A percentile compares a stretch with the other conserved stretches of the same genome.
Conservation (phyloP, 2,888 invertebrate genomes). For the Ennomos fuscantarius region DNA sequence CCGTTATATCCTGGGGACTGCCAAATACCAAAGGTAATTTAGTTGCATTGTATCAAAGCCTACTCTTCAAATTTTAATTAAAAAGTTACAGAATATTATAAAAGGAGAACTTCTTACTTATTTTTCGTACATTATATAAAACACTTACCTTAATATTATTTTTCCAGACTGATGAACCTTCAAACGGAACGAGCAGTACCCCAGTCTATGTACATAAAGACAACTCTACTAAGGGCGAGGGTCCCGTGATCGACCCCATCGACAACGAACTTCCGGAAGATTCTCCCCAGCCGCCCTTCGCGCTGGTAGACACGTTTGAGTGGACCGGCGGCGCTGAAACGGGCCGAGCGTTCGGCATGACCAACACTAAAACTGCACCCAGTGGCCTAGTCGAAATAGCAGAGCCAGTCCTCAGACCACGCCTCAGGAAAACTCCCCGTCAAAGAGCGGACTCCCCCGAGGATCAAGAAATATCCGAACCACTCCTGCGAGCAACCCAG, state of each 20-base stretch:
- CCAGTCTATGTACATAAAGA: conserved; percentile 52
- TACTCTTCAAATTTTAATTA: no score
- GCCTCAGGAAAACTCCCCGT: conserved; percentile 83
- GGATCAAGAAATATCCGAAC: conserved; percentile 87
- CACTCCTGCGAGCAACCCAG: conserved; percentile 83
- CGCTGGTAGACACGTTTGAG: conserved; percentile 77
- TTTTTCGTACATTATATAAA: neutral
- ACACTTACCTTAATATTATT: conserved; percentile 8
- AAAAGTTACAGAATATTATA: no score
- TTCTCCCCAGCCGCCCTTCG: conserved; percentile 64
- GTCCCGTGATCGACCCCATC: conserved; percentile 57
- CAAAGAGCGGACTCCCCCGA: conserved; percentile 79
- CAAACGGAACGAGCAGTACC: conserved; percentile 49
- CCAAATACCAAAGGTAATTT: conserved; percentile 84
- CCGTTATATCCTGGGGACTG: conserved; percentile 92
- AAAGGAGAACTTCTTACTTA: no score
- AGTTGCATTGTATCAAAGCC: no score
- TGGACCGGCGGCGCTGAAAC: conserved; percentile 78
- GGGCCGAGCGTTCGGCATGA: conserved; percentile 87
- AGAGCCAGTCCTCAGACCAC: conserved; percentile 89
- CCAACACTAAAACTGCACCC: conserved; percentile 76
- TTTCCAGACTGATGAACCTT: conserved; percentile 56
- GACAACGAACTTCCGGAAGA: conserved; percentile 79
- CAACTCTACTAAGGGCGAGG: conserved; percentile 58
- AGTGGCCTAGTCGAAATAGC: conserved; percentile 87